Conservation (phyloP, 2,797 vertebrate species). For the Sebastes matsubarae region DNA sequence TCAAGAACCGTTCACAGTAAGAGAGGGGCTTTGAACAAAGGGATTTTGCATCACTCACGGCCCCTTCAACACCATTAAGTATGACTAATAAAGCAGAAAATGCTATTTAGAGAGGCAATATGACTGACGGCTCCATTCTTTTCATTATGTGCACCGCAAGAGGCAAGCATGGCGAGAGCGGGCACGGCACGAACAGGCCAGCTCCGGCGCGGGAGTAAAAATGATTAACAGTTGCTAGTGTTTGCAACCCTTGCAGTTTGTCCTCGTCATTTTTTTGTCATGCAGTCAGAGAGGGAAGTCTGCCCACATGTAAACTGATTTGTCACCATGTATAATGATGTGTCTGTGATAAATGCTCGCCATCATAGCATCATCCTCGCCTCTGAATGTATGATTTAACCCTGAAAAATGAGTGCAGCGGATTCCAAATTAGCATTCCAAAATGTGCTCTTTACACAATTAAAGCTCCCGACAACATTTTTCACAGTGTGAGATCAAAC, state of each 20-base stretch:
- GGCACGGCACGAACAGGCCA: slow-evolving; percentile 46
- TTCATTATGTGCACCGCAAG: slow-evolving; percentile 73
- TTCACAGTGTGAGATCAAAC: slow-evolving; percentile 67
- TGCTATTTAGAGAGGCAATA: slow-evolving; percentile 83
- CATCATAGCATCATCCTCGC: slow-evolving; percentile 40
- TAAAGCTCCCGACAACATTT: slow-evolving; percentile 70
- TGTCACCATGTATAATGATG: slow-evolving; percentile 66
- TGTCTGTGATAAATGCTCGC: slow-evolving; percentile 49
- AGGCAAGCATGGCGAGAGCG: slow-evolving; percentile 54
- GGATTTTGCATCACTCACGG: slow-evolving; percentile 76
- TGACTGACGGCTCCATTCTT: slow-evolving; percentile 82
- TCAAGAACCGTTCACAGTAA: slow-evolving; percentile 69
- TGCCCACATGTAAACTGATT: slow-evolving; percentile 65
- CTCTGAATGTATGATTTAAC: slow-evolving; percentile 58
- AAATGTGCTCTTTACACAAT: slow-evolving; percentile 72
- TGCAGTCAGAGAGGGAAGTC: slow-evolving; percentile 52
- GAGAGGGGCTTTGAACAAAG: slow-evolving; percentile 74
- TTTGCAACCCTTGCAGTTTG: slow-evolving; percentile 68
- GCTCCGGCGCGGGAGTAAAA: slow-evolving; percentile 57
- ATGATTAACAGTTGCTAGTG: slow-evolving; percentile 75
- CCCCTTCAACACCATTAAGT: slow-evolving; percentile 82
- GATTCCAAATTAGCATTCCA: slow-evolving; percentile 69
- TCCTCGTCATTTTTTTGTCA: slow-evolving; percentile 51
- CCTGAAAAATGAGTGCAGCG: slow-evolving; percentile 58
- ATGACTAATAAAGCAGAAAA: slow-evolving; percentile 87